phyloP scores from a whole-genome alignment of 2,113 vertebrate species.

The Anolis carolinensis region DNA sequence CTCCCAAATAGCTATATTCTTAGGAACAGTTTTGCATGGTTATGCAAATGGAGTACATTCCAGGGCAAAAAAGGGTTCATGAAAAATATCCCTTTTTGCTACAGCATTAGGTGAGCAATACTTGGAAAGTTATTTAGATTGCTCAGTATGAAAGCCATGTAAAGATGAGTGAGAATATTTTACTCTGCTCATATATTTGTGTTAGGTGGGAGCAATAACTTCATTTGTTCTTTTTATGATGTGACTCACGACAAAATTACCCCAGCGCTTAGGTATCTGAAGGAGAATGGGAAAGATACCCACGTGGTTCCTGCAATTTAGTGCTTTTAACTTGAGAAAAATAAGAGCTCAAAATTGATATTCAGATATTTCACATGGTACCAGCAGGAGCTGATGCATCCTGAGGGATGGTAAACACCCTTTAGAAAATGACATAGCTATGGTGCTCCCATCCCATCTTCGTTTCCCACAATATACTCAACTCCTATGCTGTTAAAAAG shows the following conservation, averaged over 20 bases:
- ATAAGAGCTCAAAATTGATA: constrained; percentile 70
- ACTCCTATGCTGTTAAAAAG: constrained; percentile 46
- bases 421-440: constrained; percentile 53
- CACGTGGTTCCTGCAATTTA: constrained; percentile 77
- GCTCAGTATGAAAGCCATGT: constrained; percentile 62
- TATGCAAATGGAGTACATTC: not conserved
- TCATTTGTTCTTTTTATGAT: constrained; percentile 78
- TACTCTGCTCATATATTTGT: constrained; percentile 66
- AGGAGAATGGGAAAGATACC: constrained; percentile 63
- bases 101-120: not conserved
- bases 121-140: constrained; percentile 58
- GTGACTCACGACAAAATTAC: constrained; percentile 80
- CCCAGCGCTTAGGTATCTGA: constrained; percentile 76
- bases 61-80: not conserved
- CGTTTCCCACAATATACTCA: constrained; percentile 47
- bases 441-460: constrained; percentile 40
- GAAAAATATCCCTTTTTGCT: not conserved
- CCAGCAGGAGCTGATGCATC: constrained; percentile 64
- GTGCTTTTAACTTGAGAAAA: constrained; percentile 77
- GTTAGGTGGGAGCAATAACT: constrained; percentile 74
- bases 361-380: constrained; percentile 65
- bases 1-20: not conserved
- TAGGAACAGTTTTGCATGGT: not conserved
- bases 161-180: constrained; percentile 64
- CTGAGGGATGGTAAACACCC: constrained; percentile 50